Evolutionary conservation across 92 coral and sea anemone genomes (phyloP), one percentile per base, ranked within the genome.

Genomic region (Pocillopora meandrina): DNA sequence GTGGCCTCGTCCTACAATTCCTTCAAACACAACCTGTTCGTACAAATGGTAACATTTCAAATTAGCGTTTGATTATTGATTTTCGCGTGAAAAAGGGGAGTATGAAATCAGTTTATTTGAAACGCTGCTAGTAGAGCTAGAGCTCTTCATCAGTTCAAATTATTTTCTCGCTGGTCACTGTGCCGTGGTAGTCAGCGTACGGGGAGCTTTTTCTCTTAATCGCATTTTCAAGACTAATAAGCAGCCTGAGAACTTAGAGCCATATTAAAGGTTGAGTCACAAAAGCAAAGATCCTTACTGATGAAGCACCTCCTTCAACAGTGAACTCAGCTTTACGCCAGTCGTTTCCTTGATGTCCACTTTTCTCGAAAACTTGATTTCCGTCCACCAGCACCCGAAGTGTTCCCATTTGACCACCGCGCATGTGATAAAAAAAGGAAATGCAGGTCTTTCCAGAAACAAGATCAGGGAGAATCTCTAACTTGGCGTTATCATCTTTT

Each of bases 351-450:
- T 90, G 93, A 61, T 80, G 72, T 19, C 90, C 90, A 16, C 79
- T 60, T 72, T 81, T 90, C 20, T 80, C 58, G 18, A 86, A 90
- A 33, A 87, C 90, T 47, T 82, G 63, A 34, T 64, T 61, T 34
- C 84, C 71, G 57, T 87, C 81, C 16, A 90, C 49, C 35, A 80
- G 65, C 57, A 86, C 90, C 33, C 84, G 81, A 47, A 90, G 90
- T n/a, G 84, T 74, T 1, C 93, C 93, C 79, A 82, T 72, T 16
- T 76, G 68, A 21, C 83, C 80, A 7, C 86, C 86, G 10, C 61
- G 61, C 93, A 90, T 90, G 76, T 78, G 86, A 74, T 90, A 90
- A 79, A 75, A 86, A 55, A 90, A 90, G 33, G 84, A 36, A 14
- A 90, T 59, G 73, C 93, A 90, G 34, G 76, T 52, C 77, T 78